These are phyloP conservation scores for Metridium senile DNA, from an alignment of 92 coral and sea anemone genomes.

Conservation along the genomic window DNA sequence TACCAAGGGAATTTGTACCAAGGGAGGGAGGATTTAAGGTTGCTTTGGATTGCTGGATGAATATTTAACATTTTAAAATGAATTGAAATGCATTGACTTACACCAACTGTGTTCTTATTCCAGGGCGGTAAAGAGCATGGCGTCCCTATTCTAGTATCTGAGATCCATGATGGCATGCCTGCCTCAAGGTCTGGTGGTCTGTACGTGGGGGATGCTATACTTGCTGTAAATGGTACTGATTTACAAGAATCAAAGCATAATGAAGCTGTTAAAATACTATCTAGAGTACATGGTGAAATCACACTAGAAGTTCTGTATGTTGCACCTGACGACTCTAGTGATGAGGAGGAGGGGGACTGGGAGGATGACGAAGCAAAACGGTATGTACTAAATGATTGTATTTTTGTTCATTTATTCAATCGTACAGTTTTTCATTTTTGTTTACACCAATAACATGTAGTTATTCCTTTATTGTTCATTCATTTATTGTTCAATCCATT, in stretches of 20 bases:
- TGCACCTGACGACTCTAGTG: constrained; percentile 99
- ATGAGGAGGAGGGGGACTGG: constrained; percentile 90
- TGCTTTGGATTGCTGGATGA: neutral
- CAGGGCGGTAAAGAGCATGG: constrained; percentile 99
- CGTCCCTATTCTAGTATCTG: constrained; percentile 95
- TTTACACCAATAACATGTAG: no score
- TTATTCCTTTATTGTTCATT: no score
- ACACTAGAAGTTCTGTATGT: constrained; percentile 95
- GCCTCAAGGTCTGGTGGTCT: constrained; percentile 87
- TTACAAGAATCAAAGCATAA: constrained; percentile 96
- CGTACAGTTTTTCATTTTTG: no score
- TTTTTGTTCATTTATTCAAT: neutral
- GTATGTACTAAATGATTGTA: constrained; percentile 40
- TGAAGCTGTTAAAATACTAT: constrained; percentile 89
- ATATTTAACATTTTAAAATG: no score
- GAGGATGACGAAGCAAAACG: constrained; percentile 89
- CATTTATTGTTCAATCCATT: no score
- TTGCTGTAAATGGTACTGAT: constrained; percentile 95
- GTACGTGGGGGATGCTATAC: constrained; percentile 96
- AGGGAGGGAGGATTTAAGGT: no score
- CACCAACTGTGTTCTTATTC: no score
- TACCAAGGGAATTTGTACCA: no score
- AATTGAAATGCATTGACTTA: no score
- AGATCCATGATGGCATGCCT: constrained; percentile 93
- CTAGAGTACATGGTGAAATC: constrained; percentile 94